Percentiles rank a stretch among this genome's conserved stretches.
phyloP scores from a whole-genome alignment of 2,797 vertebrate species.

The Typhlichthys subterraneus region DNA sequence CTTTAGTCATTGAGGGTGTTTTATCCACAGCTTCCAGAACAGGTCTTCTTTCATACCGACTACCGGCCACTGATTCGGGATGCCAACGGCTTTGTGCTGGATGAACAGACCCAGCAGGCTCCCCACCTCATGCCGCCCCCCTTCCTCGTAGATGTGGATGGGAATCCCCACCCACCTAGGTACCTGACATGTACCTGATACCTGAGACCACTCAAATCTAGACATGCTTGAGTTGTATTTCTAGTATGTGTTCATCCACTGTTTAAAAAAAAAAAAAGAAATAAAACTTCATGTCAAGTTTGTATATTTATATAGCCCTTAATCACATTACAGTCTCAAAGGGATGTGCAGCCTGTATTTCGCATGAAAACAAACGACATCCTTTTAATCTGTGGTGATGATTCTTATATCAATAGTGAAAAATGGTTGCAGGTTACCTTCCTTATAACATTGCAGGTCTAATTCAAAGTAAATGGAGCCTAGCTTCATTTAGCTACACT shows the following conservation, averaged over 20 bases:
- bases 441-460: too few species aligned
- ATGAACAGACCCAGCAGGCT: constrained; percentile 97
- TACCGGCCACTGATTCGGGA: constrained; percentile 94
- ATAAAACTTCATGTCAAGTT: too few species aligned
- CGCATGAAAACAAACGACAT: too few species aligned
- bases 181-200: constrained; percentile 42
- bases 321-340: too few species aligned
- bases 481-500: too few species aligned
- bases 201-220: neutral
- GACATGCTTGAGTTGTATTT: neutral
- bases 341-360: too few species aligned
- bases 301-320: too few species aligned
- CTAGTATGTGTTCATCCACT: neutral
- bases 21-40: constrained; percentile 90
- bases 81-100: constrained; percentile 91
- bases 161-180: constrained; percentile 94
- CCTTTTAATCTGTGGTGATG: too few species aligned
- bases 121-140: constrained; percentile 99
- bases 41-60: constrained; percentile 99
- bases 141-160: constrained; percentile 96
- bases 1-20: neutral
- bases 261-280: too few species aligned
- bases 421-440: too few species aligned
- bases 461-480: too few species aligned
- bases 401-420: too few species aligned